These are phyloP conservation scores for Noctua janthina DNA, from an alignment of 2,888 invertebrate species.

Conservation along the genomic window DNA sequence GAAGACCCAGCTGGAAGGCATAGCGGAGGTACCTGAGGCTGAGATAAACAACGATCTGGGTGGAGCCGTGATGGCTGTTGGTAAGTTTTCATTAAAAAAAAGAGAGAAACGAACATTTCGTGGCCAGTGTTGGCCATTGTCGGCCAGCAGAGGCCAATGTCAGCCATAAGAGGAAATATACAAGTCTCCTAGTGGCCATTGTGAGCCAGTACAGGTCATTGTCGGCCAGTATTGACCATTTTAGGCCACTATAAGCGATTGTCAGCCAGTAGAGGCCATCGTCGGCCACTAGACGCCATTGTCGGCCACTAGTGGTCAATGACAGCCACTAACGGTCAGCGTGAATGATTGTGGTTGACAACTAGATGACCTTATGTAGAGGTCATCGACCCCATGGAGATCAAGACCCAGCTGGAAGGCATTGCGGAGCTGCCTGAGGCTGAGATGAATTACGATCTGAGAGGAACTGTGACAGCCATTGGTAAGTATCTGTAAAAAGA, in stretches of 20 bases:
- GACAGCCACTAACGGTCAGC: neutral
- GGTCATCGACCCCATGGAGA: slow-evolving; percentile 82
- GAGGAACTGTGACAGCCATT: slow-evolving; percentile 81
- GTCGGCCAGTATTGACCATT: neutral
- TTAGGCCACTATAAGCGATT: too few relatives aligned
- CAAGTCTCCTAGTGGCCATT: neutral
- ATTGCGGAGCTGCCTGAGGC: slow-evolving; percentile 93
- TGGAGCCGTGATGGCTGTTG: slow-evolving; percentile 82
- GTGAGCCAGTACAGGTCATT: neutral
- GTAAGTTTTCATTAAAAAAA: slow-evolving; percentile 70
- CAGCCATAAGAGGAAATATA: neutral
- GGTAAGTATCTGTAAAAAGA: slow-evolving; percentile 72
- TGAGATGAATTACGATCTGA: slow-evolving; percentile 81
- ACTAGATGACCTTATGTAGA: slow-evolving; percentile 58
- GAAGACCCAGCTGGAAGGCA: slow-evolving; percentile 90
- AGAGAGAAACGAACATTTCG: neutral
- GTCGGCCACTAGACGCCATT: neutral
- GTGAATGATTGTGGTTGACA: neutral
- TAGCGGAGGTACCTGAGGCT: slow-evolving; percentile 92
- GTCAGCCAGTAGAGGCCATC: neutral
- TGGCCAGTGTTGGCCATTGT: neutral
- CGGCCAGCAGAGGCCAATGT: neutral
- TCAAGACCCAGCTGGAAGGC: slow-evolving; percentile 89
- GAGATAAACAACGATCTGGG: slow-evolving; percentile 83
- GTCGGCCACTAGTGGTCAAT: neutral